phyloP scores from a whole-genome alignment of 2,797 vertebrate species.

The Myoxocephalus aenaeus region DNA sequence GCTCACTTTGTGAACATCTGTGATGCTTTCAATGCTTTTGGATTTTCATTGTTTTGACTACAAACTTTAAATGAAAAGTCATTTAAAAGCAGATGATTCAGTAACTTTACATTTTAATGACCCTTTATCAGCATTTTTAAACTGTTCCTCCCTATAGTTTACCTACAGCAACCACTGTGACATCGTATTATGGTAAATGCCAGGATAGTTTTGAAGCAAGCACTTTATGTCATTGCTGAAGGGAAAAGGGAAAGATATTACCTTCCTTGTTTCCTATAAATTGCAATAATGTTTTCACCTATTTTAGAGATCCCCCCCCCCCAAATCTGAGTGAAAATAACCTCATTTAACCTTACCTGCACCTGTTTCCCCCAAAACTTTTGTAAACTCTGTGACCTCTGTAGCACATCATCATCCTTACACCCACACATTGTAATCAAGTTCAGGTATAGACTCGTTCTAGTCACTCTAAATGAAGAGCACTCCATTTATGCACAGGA shows the following conservation, averaged over 20 bases:
- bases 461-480: background rate
- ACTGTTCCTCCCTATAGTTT: background rate
- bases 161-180: background rate
- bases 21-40: background rate
- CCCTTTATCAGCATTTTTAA: background rate
- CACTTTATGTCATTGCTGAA: background rate
- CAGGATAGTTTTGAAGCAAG: too few species aligned
- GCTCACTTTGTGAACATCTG: too few species aligned
- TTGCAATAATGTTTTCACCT: too few species aligned
- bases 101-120: background rate
- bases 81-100: background rate
- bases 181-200: background rate
- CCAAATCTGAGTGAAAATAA: background rate
- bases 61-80: too few species aligned
- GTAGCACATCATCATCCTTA: background rate
- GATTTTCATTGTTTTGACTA: too few species aligned
- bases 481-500: background rate
- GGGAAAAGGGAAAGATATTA: too few species aligned
- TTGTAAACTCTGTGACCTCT: background rate
- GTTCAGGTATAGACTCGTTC: background rate
- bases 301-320: background rate
- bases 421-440: constrained; percentile 15
- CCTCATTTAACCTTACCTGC: background rate
- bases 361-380: background rate
- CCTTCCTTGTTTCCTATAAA: background rate